Base-by-base conservation (phyloP, 2,113 vertebrate genomes). In the Rhinopomastus cyanomelas region DNA sequence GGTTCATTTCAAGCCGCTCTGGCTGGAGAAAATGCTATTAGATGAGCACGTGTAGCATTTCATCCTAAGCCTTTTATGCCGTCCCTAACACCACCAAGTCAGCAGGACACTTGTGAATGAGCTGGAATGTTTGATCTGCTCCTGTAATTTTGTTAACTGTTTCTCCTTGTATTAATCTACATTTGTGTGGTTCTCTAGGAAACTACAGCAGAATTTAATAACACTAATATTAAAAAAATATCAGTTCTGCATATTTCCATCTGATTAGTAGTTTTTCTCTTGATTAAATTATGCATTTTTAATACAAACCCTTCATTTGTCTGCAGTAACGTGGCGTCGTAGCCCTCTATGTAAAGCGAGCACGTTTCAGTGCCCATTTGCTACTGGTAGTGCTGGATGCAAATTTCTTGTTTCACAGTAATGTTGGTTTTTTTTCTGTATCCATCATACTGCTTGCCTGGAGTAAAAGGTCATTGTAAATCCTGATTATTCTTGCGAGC, bases 201-300 rank as follows among this genome's bases (percentile, higher is more conserved):
- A 96, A 94, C 87, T 77, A 51, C 74, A 76, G 76, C 27, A 59
- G 81, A 89, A 91, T 96, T 89, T 97, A 95, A 95, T 96, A 96
- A 89, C 44, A 60, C 71, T 92, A 85, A 84, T 95, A 95, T 89
- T 92, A 96, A 95, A 96, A 94, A 72, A 95, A 79, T 90, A 96
- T 95, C 81, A 91, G 61, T 82, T 53, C 90, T 92, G 86, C 81
- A 91, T 93, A 95, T 96, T 96, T 96, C 74, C 60, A 92, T 90
- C 94, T 96, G 91, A 95, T 96, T 96, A 96, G 85, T 65, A 86
- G 89, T 73, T 96, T 96, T 95, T 72, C 72, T 95, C 88, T 91
- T 97, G 95, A 97, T 97, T 96, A 96, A 96, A 96, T 95, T 94
- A 96, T 97, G 71, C 93, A 95, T 97, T 97, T 96, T 97, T 96